phyloP scores from a whole-genome alignment of 2,797 vertebrate species.

The Allobates femoralis region DNA sequence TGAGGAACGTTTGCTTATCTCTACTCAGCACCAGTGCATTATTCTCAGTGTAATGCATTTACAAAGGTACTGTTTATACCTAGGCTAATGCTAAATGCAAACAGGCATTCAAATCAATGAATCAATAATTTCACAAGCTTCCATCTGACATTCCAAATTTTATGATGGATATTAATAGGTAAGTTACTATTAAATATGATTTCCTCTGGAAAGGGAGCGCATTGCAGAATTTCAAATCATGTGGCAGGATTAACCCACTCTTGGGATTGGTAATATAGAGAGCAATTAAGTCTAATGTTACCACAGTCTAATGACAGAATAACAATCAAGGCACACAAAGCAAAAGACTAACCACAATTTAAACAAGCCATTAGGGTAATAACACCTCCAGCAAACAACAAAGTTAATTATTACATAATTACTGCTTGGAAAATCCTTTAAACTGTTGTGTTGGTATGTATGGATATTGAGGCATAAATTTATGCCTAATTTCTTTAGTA shows the following conservation, averaged over 20 bases:
- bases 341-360: conserved; percentile 7
- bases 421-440: not conserved
- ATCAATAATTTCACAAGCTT: not conserved
- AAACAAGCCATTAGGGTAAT: conserved; percentile 24
- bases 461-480: no score
- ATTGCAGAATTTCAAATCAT: not conserved
- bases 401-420: not conserved
- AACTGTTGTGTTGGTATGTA: no score
- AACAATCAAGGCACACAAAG: not conserved
- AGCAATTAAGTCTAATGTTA: conserved; percentile 23
- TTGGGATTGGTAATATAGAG: conserved; percentile 18
- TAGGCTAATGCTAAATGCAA: not conserved
- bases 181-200: not conserved
- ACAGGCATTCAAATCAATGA: not conserved
- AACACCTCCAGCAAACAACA: not conserved
- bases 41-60: not conserved
- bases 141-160: not conserved
- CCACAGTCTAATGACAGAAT: conserved; percentile 14
- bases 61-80: no score
- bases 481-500: no score
- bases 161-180: not conserved
- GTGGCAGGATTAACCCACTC: not conserved
- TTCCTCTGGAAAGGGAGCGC: not conserved
- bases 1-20: no score
- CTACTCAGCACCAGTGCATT: not conserved